Evolutionary conservation across 2,888 invertebrate genomes (phyloP).

Genomic region (Drosophila histrio): DNA sequence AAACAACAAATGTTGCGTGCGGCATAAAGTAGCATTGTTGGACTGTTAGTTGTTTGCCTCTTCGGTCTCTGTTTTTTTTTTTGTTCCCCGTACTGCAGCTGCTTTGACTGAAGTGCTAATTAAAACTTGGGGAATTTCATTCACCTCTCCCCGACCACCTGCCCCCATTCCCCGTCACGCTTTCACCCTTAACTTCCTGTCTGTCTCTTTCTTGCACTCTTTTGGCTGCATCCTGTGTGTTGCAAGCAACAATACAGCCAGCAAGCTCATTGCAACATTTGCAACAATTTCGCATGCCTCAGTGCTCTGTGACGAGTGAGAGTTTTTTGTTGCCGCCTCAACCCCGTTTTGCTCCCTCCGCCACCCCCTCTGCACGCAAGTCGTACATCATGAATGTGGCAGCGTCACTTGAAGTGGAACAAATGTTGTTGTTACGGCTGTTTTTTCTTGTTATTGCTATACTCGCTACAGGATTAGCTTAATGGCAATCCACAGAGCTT

Average conservation of each 20-base stretch:
- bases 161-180: background rate
- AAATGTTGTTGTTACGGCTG: background rate
- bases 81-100: background rate
- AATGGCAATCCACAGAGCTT: background rate
- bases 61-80: no score
- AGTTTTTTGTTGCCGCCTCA: background rate
- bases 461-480: slow-evolving; percentile 10
- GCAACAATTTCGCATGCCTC: slow-evolving; percentile 7
- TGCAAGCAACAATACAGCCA: slow-evolving; percentile 5
- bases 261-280: slow-evolving; percentile 4
- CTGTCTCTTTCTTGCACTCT: background rate
- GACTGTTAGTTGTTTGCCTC: background rate
- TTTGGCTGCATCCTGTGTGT: background rate
- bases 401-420: slow-evolving; percentile 8
- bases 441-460: background rate
- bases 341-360: background rate
- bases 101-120: slow-evolving; percentile 46
- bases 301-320: background rate
- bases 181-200: background rate
- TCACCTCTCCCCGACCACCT: background rate
- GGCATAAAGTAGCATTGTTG: slow-evolving; percentile 18
- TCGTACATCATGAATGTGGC: slow-evolving; percentile 16
- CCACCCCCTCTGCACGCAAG: slow-evolving; percentile 9
- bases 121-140: slow-evolving; percentile 41
- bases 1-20: slow-evolving; percentile 37